Evolutionary conservation across 2,113 vertebrate species (phyloP), one percentile per base, ranked within the genome.

Genomic region (Uria lomvia): DNA sequence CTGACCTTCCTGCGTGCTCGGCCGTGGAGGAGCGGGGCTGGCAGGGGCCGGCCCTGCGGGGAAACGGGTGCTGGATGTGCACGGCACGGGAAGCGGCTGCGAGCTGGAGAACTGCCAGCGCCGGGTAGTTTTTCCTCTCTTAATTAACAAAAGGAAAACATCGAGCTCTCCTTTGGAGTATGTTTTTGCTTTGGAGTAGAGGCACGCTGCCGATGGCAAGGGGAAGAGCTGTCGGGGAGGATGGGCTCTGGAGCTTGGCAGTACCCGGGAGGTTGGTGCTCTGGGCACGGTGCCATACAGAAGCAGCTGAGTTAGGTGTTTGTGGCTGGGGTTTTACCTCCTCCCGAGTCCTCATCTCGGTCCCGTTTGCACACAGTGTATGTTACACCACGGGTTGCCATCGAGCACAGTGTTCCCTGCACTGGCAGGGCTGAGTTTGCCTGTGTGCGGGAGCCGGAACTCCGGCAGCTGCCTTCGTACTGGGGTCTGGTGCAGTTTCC

Each of bases 101-200:
- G 52, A 95, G 86, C 83, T 96, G 96, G 92, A 95, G 86, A 62
- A 0, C 91, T 58, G 95, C 96, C 95, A 95, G 53, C 11, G 0
- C 83, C 36, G 79, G 86, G 88, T 77, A 73, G 71, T 45, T 96
- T 95, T 95, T 95, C 96, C 95, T 95, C 92, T 86, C 92, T 90
- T 92, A 94, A 95, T 97, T 97, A 95, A 80, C 55, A 23, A 76
- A 94, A 63, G 90, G 92, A 86, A 95, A 94, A 92, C 88, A 79
- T 50, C 0, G 27, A 88, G 79, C 91, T 83, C 82, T 95, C 67
- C 75, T 90, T 40, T 12, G 72, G 82, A 96, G 83, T 40, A 15
- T 53, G 92, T 49, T 76, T 77, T 60, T 71, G 78, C 92, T 79
- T 40, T 58, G 86, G 82, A 90, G 78, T 27, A 79, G 86, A 85